These are phyloP conservation scores for Tautogolabrus adspersus DNA, from an alignment of 2,113 vertebrate genomes.

Conservation along the genomic window DNA sequence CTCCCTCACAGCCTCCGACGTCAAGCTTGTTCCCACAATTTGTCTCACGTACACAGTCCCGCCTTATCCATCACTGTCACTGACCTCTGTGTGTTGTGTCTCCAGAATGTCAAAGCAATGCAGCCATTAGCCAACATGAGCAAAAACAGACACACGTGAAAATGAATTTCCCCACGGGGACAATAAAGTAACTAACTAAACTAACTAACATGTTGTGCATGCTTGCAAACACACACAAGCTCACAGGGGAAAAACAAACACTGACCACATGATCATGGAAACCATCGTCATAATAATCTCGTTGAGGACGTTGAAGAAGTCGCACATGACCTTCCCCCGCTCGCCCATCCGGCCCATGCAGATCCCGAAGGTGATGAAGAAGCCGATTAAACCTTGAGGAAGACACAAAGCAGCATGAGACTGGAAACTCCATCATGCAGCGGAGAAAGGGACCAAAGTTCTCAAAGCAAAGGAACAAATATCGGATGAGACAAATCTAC, in stretches of 20 bases:
- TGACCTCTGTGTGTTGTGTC: constrained; percentile 31
- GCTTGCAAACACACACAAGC: constrained; percentile 1
- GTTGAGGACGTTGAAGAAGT: constrained; percentile 90
- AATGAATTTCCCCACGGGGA: too few relatives aligned
- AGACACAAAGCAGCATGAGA: constrained; percentile 16
- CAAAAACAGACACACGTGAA: constrained; percentile 55
- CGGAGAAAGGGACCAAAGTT: background rate
- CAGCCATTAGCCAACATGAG: constrained; percentile 31
- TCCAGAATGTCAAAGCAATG: constrained; percentile 56
- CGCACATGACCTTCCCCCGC: constrained; percentile 84
- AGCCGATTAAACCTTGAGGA: constrained; percentile 85
- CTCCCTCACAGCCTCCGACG: background rate
- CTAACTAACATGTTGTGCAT: background rate
- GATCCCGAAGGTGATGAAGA: constrained; percentile 89
- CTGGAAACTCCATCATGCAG: background rate
- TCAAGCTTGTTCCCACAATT: constrained; percentile 45
- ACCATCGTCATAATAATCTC: constrained; percentile 91
- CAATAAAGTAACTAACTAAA: too few relatives aligned
- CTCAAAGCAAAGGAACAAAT: background rate
- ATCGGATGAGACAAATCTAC: too few relatives aligned
- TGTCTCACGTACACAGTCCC: constrained; percentile 6
- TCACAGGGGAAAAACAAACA: constrained; percentile 22
- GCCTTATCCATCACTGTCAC: constrained; percentile 59
- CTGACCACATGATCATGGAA: constrained; percentile 89
- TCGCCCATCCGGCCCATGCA: constrained; percentile 88